Base-by-base conservation (phyloP, 2,797 vertebrate species). In the Saxicola maurus region DNA sequence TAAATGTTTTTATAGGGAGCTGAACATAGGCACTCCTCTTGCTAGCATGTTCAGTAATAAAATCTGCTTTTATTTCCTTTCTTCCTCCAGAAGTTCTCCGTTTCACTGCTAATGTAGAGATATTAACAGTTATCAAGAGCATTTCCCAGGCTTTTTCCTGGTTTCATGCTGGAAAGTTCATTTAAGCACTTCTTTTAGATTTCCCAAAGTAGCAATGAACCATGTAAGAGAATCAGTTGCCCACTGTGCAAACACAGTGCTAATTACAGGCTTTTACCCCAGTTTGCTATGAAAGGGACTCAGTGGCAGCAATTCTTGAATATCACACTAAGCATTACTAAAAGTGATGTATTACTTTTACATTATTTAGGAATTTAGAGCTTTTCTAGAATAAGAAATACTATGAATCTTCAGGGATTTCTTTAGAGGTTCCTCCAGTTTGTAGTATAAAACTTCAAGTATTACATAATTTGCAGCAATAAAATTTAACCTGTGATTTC, bases 241-340 rank as follows among this genome's bases (percentile, higher is more conserved):
- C 66, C 72, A 48, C 86, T 76, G 82, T 46, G 85, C 65, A 86
- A 87, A 81, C 80, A 89, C 42, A 65, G 6, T 73, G 43, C 59
- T 87, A 94, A 88, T 83, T 91, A 82, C 67, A 91, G 62, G 66
- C 37, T 88, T 85, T 91, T 59, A 74, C 38, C 30, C 31, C 77
- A 87, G 62, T 60, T 60, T 83, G 43, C 53, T 73, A 60, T 19
- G 42, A 74, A 62, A 83, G 46, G 19, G 56, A 80, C n/a, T 82
- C 66, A 35, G 40, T 76, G 82, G 90, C 35, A 90, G 49, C 45
- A 55, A 64, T 78, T 91, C 68, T 27, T 37, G 35, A 61, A 28
- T 53, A 86, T 67, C 43, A 86, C 35, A 49, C 11, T 71, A 86
- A 71, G 30, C 12, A 49, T 17, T 49, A 28, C 48, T 49, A 49